A percentile compares a stretch with the other conserved stretches of the same genome.
phyloP scores from a whole-genome alignment of 30 jellyfish, hydroid and myxozoan genomes.

The Clytia hemisphaerica region DNA sequence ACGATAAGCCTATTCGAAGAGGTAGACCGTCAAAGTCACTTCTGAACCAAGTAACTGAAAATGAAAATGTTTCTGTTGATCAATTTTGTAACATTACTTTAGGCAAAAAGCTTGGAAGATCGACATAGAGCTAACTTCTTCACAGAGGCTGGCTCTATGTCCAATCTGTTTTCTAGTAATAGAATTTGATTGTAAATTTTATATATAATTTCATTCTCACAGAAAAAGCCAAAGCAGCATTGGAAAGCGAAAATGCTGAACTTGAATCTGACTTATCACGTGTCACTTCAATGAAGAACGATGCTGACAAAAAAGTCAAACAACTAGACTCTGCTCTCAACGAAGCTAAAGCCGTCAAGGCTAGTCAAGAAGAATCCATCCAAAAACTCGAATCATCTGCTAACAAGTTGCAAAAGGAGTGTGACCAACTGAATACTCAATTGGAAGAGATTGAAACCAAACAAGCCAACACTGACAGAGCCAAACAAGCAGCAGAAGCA shows the following conservation, averaged over 20 bases:
- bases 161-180: no score
- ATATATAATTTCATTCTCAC: no score
- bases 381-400: conserved; percentile 57
- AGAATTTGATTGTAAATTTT: no score
- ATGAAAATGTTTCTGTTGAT: no score
- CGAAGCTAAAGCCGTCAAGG: conserved; percentile 74
- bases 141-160: no score
- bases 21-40: no score
- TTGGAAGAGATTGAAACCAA: conserved; percentile 88
- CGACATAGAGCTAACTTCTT: no score
- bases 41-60: no score
- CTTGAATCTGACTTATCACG: conserved; percentile 92
- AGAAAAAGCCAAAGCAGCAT: conserved; percentile 69
- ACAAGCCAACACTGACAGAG: conserved; percentile 37
- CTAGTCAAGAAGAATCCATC: conserved; percentile 78
- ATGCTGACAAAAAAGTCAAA: conserved; percentile 77
- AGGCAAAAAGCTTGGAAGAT: no score
- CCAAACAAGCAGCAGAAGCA: conserved; percentile 35
- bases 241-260: conserved; percentile 95
- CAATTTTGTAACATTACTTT: no score
- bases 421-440: conserved; percentile 58
- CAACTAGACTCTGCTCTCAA: conserved; percentile 74
- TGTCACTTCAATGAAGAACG: conserved; percentile 61
- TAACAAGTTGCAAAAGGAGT: conserved; percentile 63
- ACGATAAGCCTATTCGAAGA: no score